Evolutionary conservation across 2,113 vertebrate species (phyloP).

Genomic region (Nycticryphes semicollaris): DNA sequence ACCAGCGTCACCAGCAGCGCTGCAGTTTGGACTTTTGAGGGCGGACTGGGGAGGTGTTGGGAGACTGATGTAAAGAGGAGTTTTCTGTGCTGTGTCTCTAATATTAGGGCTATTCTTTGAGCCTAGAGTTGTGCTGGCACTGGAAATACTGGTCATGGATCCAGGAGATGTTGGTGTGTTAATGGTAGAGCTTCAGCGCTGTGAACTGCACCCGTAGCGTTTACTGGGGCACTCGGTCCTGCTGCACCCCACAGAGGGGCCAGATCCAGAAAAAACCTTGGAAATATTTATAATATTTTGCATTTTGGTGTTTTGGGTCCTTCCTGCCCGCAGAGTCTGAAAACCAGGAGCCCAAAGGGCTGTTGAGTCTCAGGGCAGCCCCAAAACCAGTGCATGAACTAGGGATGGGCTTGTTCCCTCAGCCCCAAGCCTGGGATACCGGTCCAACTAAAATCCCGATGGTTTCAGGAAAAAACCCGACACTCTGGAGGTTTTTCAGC

Average conservation of each 20-base stretch:
- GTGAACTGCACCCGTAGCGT: fast-evolving
- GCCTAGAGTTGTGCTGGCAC: fast-evolving
- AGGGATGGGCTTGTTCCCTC: background rate
- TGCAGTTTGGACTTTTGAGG: fast-evolving
- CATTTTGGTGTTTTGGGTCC: background rate
- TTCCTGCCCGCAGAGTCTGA: background rate
- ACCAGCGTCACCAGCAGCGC: background rate
- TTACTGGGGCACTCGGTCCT: fast-evolving
- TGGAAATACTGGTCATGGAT: fast-evolving
- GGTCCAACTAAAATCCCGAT: fast-evolving
- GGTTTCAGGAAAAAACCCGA: background rate
- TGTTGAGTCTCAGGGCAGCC: fast-evolving
- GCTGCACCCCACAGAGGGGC: fast-evolving
- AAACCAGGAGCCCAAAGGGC: background rate
- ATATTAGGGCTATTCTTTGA: fast-evolving
- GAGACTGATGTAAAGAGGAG: fast-evolving
- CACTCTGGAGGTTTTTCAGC: fast-evolving
- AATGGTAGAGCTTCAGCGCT: background rate
- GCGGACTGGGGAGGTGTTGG: background rate
- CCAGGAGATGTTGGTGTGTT: fast-evolving
- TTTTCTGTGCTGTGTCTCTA: fast-evolving
- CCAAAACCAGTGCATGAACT: fast-evolving
- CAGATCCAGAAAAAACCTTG: fast-evolving
- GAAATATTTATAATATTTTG: fast-evolving
- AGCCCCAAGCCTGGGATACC: fast-evolving